Conservation (phyloP, 1,140 invertebrate genomes). For the Drosophila sturtevanti region DNA sequence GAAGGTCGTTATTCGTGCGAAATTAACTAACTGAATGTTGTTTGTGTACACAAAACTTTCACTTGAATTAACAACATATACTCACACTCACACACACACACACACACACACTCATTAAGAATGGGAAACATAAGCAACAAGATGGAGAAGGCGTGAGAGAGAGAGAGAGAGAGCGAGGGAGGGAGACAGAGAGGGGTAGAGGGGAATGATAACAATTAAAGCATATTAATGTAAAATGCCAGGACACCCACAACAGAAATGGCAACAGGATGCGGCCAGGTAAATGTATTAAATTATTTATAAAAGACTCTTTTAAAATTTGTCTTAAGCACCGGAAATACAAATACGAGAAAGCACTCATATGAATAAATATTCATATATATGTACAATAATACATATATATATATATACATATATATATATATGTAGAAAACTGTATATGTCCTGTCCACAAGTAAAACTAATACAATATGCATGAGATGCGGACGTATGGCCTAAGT, state of each 20-base stretch:
- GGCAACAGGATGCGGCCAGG: slow-evolving; percentile 57
- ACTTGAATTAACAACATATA: slow-evolving; percentile 59
- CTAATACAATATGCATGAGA: slow-evolving; percentile 65
- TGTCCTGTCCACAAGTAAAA: slow-evolving; percentile 45
- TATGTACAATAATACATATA: not conserved
- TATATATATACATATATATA: not conserved
- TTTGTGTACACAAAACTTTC: slow-evolving; percentile 35
- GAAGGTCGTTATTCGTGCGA: slow-evolving; percentile 12
- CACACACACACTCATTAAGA: too few species aligned
- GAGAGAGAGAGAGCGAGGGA: slow-evolving; percentile 11
- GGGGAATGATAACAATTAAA: slow-evolving; percentile 24
- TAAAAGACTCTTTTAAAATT: slow-evolving; percentile 75
- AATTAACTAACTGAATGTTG: slow-evolving; percentile 21
- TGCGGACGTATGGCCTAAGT: slow-evolving; percentile 10
- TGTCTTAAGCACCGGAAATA: slow-evolving; percentile 79
- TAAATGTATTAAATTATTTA: slow-evolving; percentile 69
- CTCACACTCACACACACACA: slow-evolving; percentile 16
- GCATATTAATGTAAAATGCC: slow-evolving; percentile 33
- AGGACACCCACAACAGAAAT: slow-evolving; percentile 30
- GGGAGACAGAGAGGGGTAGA: not conserved
- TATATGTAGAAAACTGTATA: slow-evolving; percentile 20
- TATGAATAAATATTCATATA: not conserved
- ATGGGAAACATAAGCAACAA: too few species aligned
- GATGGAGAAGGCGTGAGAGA: too few species aligned
- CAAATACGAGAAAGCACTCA: slow-evolving; percentile 44